Conservation (phyloP, 2,113 vertebrate genomes). For the Pogona vitticeps region DNA sequence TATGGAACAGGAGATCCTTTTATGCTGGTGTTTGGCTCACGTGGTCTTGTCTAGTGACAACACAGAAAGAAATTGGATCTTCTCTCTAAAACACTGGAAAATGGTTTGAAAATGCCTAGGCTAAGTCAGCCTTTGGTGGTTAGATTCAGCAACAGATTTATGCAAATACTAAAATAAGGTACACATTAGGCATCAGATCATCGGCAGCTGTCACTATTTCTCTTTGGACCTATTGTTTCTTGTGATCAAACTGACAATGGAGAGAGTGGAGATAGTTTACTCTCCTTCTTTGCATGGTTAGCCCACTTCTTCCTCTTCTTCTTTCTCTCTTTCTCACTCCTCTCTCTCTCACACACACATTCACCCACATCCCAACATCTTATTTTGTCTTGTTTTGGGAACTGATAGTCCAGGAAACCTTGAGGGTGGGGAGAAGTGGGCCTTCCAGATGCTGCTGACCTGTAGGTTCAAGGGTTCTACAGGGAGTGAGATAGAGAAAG, state of each 20-base stretch:
- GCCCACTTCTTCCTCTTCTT: too few species aligned
- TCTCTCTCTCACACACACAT: too few species aligned
- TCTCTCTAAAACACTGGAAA: not conserved
- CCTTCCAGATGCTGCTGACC: not conserved
- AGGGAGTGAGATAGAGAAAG: not conserved
- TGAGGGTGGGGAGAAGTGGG: not conserved
- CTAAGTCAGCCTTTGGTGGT: not conserved
- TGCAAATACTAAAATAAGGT: not conserved
- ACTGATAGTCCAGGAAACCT: too few species aligned
- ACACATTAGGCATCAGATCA: not conserved
- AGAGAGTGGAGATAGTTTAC: not conserved
- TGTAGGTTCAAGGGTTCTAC: not conserved
- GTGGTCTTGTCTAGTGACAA: not conserved
- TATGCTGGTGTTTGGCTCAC: not conserved
- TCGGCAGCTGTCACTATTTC: too few species aligned
- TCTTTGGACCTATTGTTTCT: too few species aligned
- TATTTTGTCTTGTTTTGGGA: too few species aligned
- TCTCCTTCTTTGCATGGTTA: too few species aligned
- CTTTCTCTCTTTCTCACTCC: too few species aligned
- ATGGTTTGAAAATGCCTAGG: not conserved
- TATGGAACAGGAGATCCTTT: not conserved
- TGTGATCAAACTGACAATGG: not conserved
- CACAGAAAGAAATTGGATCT: not conserved
- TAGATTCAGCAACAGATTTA: not conserved
- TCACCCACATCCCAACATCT: too few species aligned